phyloP scores from a whole-genome alignment of 2,797 vertebrate species.

The Loris lydekkerianus region DNA sequence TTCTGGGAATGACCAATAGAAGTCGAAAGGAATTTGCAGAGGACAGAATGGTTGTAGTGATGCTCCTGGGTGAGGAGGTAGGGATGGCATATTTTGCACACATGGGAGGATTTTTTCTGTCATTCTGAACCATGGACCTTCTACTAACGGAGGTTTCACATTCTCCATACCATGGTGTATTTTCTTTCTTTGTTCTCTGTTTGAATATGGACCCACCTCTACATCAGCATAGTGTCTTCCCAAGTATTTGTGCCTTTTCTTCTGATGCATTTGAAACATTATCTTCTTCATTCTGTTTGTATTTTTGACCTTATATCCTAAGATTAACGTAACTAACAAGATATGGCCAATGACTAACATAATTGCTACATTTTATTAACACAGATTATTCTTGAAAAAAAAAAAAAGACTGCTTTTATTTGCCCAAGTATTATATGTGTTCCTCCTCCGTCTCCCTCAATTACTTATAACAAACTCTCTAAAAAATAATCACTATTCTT shows the following conservation, averaged over 20 bases:
- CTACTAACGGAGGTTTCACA: neutral
- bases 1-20: neutral
- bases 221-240: neutral
- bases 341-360: neutral
- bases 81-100: neutral
- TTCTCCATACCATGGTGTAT: neutral
- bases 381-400: neutral
- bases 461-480: neutral
- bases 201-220: neutral
- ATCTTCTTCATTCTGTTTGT: neutral
- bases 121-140: neutral
- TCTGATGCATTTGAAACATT: neutral
- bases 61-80: neutral
- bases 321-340: neutral
- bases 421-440: neutral
- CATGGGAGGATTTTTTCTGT: neutral
- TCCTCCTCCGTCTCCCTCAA: neutral
- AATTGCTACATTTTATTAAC: neutral
- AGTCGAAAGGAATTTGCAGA: neutral
- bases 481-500: neutral
- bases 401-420: neutral
- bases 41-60: neutral
- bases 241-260: neutral
- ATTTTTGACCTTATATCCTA: constrained; percentile 12
- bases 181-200: neutral